These are phyloP conservation scores for Marisa cornuarietis DNA, from an alignment of 1,140 invertebrate species.

Conservation along the genomic window DNA sequence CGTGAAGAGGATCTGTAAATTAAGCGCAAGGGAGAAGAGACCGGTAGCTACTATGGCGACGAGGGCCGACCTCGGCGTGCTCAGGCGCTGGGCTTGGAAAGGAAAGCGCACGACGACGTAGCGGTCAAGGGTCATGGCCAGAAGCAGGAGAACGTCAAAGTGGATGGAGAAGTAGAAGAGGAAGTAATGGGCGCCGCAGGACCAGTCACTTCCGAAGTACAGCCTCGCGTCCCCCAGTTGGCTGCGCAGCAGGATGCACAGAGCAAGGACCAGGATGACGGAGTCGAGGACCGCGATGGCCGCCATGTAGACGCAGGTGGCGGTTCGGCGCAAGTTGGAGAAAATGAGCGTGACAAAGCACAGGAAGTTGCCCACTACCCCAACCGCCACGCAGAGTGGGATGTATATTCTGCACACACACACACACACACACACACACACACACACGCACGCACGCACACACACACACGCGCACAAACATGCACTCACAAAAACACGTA, in stretches of 20 bases:
- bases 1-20: slow-evolving; percentile 24
- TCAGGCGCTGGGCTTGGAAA: slow-evolving; percentile 33
- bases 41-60: slow-evolving; percentile 24
- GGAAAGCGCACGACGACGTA: slow-evolving; percentile 49
- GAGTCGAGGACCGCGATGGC: slow-evolving; percentile 52
- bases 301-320: slow-evolving; percentile 56
- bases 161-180: slow-evolving; percentile 43
- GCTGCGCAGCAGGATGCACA: slow-evolving; percentile 17
- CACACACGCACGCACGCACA: no score
- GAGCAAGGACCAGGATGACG: slow-evolving; percentile 40
- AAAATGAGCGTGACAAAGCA: slow-evolving; percentile 47
- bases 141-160: slow-evolving; percentile 47
- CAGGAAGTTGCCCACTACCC: slow-evolving; percentile 50
- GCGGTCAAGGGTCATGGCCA: slow-evolving; percentile 54
- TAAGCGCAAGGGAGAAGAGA: slow-evolving; percentile 22
- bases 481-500: no score
- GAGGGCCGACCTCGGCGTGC: slow-evolving; percentile 25
- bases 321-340: slow-evolving; percentile 39
- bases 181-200: slow-evolving; percentile 35
- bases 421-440: not conserved
- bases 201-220: slow-evolving; percentile 10
- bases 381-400: slow-evolving; percentile 45
- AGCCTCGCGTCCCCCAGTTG: slow-evolving; percentile 10
- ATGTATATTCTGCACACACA: slow-evolving; percentile 9
- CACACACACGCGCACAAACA: no score